Percentiles rank a stretch among this genome's conserved stretches.
These are phyloP conservation scores for Sebastes vulpes DNA, from an alignment of 2,797 vertebrate species.

Conservation along the genomic window DNA sequence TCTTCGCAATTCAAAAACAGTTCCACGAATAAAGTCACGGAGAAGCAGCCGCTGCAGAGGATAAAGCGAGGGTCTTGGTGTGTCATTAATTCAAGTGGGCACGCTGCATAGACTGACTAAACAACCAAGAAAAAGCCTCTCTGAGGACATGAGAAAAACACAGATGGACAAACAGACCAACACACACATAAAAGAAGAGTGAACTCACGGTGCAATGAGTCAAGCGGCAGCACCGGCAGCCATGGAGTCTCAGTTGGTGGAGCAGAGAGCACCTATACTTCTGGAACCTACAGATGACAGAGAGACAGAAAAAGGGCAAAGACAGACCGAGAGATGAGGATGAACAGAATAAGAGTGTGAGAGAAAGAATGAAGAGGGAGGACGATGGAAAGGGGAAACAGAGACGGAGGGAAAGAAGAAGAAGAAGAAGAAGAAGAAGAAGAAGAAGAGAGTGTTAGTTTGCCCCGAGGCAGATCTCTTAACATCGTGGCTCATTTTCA, in stretches of 20 bases:
- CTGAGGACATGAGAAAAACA: constrained; percentile 2
- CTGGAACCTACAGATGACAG: constrained; percentile 47
- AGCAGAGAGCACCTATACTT: constrained; percentile 29
- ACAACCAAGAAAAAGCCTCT: not conserved
- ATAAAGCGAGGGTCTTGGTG: not conserved
- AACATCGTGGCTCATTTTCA: constrained; percentile 37
- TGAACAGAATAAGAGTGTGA: not conserved
- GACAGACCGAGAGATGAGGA: not conserved
- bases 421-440: not conserved
- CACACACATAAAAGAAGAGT: not conserved
- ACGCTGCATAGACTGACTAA: not conserved
- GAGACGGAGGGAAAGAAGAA: not conserved
- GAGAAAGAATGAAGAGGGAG: not conserved
- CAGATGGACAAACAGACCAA: constrained; percentile 22
- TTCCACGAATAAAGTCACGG: not conserved
- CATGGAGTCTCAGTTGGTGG: constrained; percentile 49
- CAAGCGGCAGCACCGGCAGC: constrained; percentile 44
- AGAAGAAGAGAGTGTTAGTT: constrained; percentile 11
- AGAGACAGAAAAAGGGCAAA: constrained; percentile 27
- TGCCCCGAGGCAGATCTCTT: constrained; percentile 26
- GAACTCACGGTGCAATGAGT: constrained; percentile 60
- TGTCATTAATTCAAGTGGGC: constrained; percentile 5
- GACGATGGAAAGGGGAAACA: not conserved
- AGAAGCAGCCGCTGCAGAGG: not conserved
- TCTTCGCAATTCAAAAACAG: constrained; percentile 6